Conservation (phyloP, 2,797 vertebrate species). For the Tolypeutes matacus region DNA sequence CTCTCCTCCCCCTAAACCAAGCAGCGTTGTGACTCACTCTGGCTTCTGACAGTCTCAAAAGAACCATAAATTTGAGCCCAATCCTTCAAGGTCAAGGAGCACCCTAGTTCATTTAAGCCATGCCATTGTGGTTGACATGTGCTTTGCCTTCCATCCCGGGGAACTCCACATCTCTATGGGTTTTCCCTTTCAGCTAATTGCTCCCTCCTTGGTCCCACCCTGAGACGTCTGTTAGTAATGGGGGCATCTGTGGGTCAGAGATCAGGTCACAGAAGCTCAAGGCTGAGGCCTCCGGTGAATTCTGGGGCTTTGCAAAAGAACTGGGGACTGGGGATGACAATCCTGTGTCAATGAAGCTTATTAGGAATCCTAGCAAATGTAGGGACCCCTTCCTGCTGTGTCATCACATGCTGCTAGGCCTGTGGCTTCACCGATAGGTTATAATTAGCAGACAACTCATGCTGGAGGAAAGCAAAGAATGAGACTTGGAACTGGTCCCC, state of each 20-base stretch:
- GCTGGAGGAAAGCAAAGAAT: slow-evolving; percentile 14
- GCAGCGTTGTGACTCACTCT: slow-evolving; percentile 30
- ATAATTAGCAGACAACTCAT: slow-evolving; percentile 66
- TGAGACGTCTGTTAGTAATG: neutral
- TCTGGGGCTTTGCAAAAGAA: neutral
- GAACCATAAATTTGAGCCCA: neutral
- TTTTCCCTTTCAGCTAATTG: neutral
- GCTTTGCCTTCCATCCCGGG: neutral
- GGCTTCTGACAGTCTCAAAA: slow-evolving; percentile 39
- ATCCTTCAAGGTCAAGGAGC: slow-evolving; percentile 15
- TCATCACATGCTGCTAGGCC: neutral
- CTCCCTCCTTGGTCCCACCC: neutral
- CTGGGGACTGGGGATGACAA: neutral
- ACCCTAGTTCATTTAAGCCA: neutral
- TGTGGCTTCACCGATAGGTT: neutral
- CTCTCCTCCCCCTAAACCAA: neutral
- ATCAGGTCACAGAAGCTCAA: neutral
- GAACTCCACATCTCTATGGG: neutral
- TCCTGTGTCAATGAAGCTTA: neutral
- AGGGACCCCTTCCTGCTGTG: neutral
- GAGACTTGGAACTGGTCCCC: slow-evolving; percentile 5
- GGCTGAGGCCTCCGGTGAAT: neutral
- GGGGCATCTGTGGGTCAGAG: neutral
- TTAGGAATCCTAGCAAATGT: neutral
- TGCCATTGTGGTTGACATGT: neutral